Percentiles rank a stretch among this genome's conserved stretches.
Conservation (phyloP, 2,113 vertebrate genomes). For the Podarcis raffonei region DNA sequence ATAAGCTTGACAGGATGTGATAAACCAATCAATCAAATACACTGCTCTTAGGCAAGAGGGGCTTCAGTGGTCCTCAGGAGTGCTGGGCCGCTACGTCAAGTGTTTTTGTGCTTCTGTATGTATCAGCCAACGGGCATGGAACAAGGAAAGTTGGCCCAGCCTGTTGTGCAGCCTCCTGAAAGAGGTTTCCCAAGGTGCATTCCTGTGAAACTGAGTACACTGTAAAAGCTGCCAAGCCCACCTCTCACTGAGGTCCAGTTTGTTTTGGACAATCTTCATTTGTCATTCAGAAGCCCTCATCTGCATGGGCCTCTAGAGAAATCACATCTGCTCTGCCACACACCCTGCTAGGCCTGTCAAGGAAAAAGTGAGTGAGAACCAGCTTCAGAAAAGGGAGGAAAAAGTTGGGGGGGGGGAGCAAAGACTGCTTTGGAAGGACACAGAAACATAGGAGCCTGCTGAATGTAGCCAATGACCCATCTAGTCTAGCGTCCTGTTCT, state of each 20-base stretch:
- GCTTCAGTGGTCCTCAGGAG: not conserved
- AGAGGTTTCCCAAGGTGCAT: conserved; percentile 12
- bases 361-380: not conserved
- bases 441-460: not conserved
- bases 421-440: not conserved
- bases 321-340: not conserved
- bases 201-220: not conserved
- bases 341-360: no score
- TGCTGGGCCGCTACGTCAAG: not conserved
- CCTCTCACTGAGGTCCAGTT: not conserved
- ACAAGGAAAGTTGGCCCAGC: not conserved
- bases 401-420: no score
- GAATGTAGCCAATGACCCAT: no score
- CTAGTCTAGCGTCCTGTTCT: no score
- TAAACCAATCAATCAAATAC: not conserved
- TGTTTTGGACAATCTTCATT: not conserved
- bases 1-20: not conserved
- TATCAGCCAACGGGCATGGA: not conserved
- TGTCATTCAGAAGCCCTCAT: not conserved
- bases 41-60: not conserved
- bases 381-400: not conserved
- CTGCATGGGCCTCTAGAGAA: not conserved
- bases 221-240: not conserved
- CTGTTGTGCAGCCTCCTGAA: not conserved
- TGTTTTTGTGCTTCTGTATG: not conserved